These are phyloP conservation scores for Leucosticte australis DNA, from an alignment of 2,113 vertebrate genomes.

Conservation along the genomic window DNA sequence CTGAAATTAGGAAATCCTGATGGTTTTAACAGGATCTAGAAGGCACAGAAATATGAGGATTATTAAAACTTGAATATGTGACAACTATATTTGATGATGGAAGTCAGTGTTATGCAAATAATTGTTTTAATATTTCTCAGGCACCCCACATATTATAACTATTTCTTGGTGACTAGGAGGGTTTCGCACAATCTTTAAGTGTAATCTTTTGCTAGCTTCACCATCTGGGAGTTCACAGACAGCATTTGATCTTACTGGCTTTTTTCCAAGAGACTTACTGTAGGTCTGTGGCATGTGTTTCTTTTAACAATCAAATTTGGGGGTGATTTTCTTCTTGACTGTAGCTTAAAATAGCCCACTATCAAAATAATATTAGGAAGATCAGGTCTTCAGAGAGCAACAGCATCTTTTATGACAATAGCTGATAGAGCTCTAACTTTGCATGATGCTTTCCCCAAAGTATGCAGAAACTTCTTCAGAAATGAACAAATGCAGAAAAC, in stretches of 20 bases:
- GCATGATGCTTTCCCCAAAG: not conserved
- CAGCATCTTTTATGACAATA: not conserved
- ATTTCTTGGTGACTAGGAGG: not conserved
- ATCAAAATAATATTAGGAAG: not conserved
- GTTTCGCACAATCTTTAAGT: not conserved
- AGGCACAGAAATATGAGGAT: not conserved
- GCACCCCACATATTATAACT: not conserved
- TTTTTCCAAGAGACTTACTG: constrained; percentile 22
- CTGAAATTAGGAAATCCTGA: not conserved
- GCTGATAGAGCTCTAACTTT: not conserved
- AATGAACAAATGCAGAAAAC: not conserved
- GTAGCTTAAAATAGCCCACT: not conserved
- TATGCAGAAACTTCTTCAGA: not conserved
- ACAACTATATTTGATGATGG: not conserved
- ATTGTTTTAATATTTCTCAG: constrained; percentile 9
- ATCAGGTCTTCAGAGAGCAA: not conserved
- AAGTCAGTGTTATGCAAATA: not conserved
- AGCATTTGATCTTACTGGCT: constrained; percentile 16
- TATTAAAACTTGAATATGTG: not conserved
- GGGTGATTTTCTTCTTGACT: not conserved
- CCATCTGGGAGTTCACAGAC: constrained; percentile 30
- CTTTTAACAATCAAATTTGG: not conserved
- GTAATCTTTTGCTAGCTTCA: constrained; percentile 11
- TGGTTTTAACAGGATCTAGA: not conserved
- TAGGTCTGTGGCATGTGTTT: not conserved